Evolutionary conservation across 2,888 invertebrate genomes (phyloP), one percentile per base, ranked within the genome.

Genomic region (Cerastoderma edule): DNA sequence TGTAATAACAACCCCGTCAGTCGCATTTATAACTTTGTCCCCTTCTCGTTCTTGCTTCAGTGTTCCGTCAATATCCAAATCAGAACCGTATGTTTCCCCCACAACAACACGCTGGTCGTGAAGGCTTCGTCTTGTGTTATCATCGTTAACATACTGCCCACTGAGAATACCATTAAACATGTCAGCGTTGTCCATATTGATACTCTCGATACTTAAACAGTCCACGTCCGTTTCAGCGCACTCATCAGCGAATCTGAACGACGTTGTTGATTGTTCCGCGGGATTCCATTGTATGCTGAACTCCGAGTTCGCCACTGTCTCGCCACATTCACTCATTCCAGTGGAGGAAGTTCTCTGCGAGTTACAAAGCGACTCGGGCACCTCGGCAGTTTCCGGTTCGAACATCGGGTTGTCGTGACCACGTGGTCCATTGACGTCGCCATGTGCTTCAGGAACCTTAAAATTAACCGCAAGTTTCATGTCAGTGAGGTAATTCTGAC

Each of bases 391-490:
- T 27, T 77, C 75, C 28, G 73, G 46, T 8, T 54, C 53, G 56
- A 77, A 79, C 16, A 76, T 63, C n/a, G 50, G 72, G 46, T 82
- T 82, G 13, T 57, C 27, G 28, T 75, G 64, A 30, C 48, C 68
- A 13, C 46, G 65, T 0, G 63, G 16, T 2, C 48, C 28, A 22
- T 64, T 33, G 19, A 70, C 65, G 2, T 39, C 16, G n/a, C 67
- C 71, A 1, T 71, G 68, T 28, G 54, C 63, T 22, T 35, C 46
- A 24, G 22, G 30, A 2, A 66, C 60, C 50, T 75, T 72, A 53
- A 82, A 79, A n/a, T 71, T 82, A 0, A 82, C 76, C 8, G 82
- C 82, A 35, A 82, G 72, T 77, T 82, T 82, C 77, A 82, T 82
- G 64, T 82, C 82, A 19, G 78, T 82, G 1, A 82, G 67, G 44